A percentile compares a stretch with the other conserved stretches of the same genome.
Evolutionary conservation across 1,140 invertebrate species (phyloP).

Genomic region (Drosophila chauvacae): DNA sequence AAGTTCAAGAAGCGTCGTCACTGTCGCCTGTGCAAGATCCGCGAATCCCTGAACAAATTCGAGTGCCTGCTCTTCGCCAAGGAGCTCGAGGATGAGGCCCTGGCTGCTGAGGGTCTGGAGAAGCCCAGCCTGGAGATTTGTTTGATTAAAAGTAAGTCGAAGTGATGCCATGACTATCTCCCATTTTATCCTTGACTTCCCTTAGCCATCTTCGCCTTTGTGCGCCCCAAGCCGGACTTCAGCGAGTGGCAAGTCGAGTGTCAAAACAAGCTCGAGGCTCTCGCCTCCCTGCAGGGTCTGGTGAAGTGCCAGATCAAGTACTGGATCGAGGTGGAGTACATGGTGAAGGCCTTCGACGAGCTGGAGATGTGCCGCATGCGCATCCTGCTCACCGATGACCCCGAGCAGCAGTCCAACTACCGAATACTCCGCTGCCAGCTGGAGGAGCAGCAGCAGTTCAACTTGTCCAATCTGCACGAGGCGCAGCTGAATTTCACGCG

Average conservation of each 20-base stretch:
- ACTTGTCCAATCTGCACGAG: slow-evolving; percentile 51
- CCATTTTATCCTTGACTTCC: neutral
- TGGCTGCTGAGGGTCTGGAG: slow-evolving; percentile 84
- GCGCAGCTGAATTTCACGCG: slow-evolving; percentile 70
- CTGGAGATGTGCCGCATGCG: slow-evolving; percentile 90
- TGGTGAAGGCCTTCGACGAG: slow-evolving; percentile 88
- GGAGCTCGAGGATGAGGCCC: slow-evolving; percentile 75
- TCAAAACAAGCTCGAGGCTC: slow-evolving; percentile 86
- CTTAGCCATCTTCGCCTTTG: slow-evolving; percentile 63
- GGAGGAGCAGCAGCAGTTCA: slow-evolving; percentile 51
- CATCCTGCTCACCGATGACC: slow-evolving; percentile 82
- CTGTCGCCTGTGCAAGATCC: slow-evolving; percentile 85
- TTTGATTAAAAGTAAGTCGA: slow-evolving; percentile 55
- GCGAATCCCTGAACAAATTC: slow-evolving; percentile 86
- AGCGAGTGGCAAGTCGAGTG: slow-evolving; percentile 35
- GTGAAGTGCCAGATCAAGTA: slow-evolving; percentile 86
- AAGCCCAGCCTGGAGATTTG: slow-evolving; percentile 81
- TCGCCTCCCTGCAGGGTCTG: slow-evolving; percentile 88
- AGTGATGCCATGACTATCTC: neutral
- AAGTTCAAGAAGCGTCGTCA: slow-evolving; percentile 16
- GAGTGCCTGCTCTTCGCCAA: slow-evolving; percentile 86
- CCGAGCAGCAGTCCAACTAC: slow-evolving; percentile 70
- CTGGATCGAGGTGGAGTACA: slow-evolving; percentile 83
- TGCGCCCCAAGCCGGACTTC: slow-evolving; percentile 42
- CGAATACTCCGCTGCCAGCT: slow-evolving; percentile 64